Conservation (phyloP, 2,888 invertebrate genomes). For the Temnothorax ravouxi region DNA sequence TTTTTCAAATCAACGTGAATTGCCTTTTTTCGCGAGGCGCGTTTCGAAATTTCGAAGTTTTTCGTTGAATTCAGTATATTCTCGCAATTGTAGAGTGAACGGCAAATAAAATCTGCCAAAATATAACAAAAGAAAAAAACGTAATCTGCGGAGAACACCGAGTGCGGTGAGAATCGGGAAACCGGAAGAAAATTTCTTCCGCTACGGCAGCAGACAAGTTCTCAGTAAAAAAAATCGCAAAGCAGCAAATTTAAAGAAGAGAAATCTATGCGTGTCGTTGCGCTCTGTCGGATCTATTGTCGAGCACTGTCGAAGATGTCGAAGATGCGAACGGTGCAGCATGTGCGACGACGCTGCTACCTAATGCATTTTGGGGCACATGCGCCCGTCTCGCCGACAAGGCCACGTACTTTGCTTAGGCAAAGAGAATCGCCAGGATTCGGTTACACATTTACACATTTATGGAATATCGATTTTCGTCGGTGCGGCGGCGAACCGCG, state of each 20-base stretch:
- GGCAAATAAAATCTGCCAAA: not conserved
- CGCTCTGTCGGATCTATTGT: not conserved
- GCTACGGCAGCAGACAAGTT: not conserved
- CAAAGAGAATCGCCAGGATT: conserved; percentile 75
- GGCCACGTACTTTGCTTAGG: conserved; percentile 56
- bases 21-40: not conserved
- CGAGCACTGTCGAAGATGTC: not conserved
- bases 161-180: not conserved
- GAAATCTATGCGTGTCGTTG: not conserved
- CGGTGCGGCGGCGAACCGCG: not conserved
- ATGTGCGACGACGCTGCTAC: conserved; percentile 35
- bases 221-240: not conserved
- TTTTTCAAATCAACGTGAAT: conserved; percentile 31
- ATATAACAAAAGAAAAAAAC: not conserved
- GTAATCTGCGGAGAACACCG: not conserved
- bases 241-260: not conserved
- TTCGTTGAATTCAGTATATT: not conserved
- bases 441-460: conserved; percentile 83
- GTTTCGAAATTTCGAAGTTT: conserved; percentile 11
- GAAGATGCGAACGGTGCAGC: not conserved
- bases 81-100: not conserved
- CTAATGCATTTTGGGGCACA: conserved; percentile 36
- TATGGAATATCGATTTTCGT: conserved; percentile 83
- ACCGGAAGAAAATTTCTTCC: conserved; percentile 10
- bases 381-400: conserved; percentile 16